These are phyloP conservation scores for Odiellus spinosus DNA, from an alignment of 2,888 invertebrate genomes.

Conservation along the genomic window DNA sequence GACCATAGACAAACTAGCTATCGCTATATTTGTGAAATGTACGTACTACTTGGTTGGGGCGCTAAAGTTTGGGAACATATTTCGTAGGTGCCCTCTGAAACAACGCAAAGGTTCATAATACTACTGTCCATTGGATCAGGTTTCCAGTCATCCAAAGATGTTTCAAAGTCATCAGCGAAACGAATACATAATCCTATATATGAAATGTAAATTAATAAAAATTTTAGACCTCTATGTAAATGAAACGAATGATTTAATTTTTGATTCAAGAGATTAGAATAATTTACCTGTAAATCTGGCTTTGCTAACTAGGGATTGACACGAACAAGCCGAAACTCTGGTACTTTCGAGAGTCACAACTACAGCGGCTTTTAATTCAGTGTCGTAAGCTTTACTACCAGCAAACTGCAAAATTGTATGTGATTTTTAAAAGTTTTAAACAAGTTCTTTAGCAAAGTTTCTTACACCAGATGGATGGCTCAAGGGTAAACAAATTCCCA, in stretches of 20 bases:
- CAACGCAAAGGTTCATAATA: slow-evolving; percentile 81
- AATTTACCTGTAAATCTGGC: slow-evolving; percentile 39
- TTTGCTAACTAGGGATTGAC: slow-evolving; percentile 86
- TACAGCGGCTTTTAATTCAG: slow-evolving; percentile 72
- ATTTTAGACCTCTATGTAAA: neutral
- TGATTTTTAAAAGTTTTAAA: neutral
- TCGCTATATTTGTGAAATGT: neutral
- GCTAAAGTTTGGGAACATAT: slow-evolving; percentile 85
- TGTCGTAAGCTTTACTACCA: slow-evolving; percentile 34
- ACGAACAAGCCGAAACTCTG: slow-evolving; percentile 87
- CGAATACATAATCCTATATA: slow-evolving; percentile 64
- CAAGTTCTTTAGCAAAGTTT: too few relatives aligned
- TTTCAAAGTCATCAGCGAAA: slow-evolving; percentile 94
- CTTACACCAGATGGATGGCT: slow-evolving; percentile 57
- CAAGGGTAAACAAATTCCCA: slow-evolving; percentile 86
- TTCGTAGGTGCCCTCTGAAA: slow-evolving; percentile 98
- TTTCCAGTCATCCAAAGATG: slow-evolving; percentile 92
- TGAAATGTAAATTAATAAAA: neutral
- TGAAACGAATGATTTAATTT: too few relatives aligned
- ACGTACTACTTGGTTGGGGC: slow-evolving; percentile 51
- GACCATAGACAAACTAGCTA: too few relatives aligned
- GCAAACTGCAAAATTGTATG: neutral
- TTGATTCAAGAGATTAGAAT: too few relatives aligned
- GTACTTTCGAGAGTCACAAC: slow-evolving; percentile 91
- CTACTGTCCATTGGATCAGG: slow-evolving; percentile 62